Evolutionary conservation across 2,113 vertebrate species (phyloP), one percentile per base, ranked within the genome.

Genomic region (Clarias magur): DNA sequence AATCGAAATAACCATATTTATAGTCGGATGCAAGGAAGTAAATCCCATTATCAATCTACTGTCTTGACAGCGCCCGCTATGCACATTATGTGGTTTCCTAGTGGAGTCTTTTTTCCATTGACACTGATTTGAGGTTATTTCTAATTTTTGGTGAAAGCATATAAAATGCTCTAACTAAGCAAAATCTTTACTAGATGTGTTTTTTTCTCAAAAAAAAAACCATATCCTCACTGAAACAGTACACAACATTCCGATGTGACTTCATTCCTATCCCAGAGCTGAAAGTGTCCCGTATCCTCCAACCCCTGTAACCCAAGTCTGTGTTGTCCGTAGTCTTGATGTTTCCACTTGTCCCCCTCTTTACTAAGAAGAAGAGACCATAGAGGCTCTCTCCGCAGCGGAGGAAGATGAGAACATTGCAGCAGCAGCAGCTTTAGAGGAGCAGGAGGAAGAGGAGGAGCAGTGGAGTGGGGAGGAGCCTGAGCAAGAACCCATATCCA

Each of bases 311-410:
- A 93, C 93, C 94, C 94, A 94, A 95, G 94, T 95, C 94, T 96
- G 93, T 96, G 93, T 96, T 97, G 95, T 96, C 94, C 95, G 91
- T 97, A 95, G 95, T 97, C 94, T 96, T 97, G 95, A 96, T 95
- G 95, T 96, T 91, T 97, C 91, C 89, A 96, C 94, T 95, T 97
- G 94, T 97, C 96, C 96, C 95, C 95, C 95, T 89, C 93, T 94
- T 96, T 93, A 94, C 93, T 88, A 95, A 96, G 95, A 96, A 97
- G 96, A 97, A 95, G 96, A 97, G 95, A 95, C 94, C 85, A 93
- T 97, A 96, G 95, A 97, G 95, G 95, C 95, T 95, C 94, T 95
- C 93, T 94, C 94, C 91, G 94, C 57, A 76, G 92, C 95, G 92
- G 93, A 96, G 92, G 95, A 96, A 95, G 93, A 94, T 87, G 95